Evolutionary conservation across 2,113 vertebrate genomes (phyloP), one percentile per base, ranked within the genome.

Genomic region (Phasianus colchicus): DNA sequence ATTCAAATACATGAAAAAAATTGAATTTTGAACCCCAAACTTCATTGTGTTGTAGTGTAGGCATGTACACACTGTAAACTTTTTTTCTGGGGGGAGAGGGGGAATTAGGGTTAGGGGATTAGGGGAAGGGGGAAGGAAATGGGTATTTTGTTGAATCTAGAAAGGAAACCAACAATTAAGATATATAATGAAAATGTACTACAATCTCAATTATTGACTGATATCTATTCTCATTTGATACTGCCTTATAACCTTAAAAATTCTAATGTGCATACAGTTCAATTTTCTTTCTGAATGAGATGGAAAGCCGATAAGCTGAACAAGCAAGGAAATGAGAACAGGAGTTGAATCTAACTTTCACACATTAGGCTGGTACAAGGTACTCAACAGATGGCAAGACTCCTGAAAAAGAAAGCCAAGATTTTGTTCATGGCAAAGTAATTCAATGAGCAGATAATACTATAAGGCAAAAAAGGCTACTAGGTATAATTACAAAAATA

Each of bases 321-420:
- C 67, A 83, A 88, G 90, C 38, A 55, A 86, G 55, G 67, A 65
- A 82, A 88, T 88, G 72, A 77, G 80, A 95, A 66, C 69, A 83
- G 12, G 66, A 86, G 77, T 52, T 50, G 42, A 92, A 64, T 70
- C 61, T 77, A 55, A 84, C 30, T 94, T 90, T 93, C 83, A n/a
- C 88, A 92, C 72, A 2, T 88, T 43, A 63, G 43, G 86, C 30
- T 92, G 40, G 54, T 79, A 86, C 45, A 66, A 93, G 83, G 80
- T 77, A 93, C 86, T 77, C 72, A 92, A 58, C 83, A 94, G 91
- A 96, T 88, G 91, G 92, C 69, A 90, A 80, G 55, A 94, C n/a
- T 83, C 72, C 86, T 80, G 80, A 93, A 92, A 95, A 85, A 92
- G 64, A 17, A 91, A 83, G 67, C 19, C 90, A 83, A 58, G 36